Conservation (phyloP, 2,113 vertebrate genomes). For the Triplophysa dalaica region DNA sequence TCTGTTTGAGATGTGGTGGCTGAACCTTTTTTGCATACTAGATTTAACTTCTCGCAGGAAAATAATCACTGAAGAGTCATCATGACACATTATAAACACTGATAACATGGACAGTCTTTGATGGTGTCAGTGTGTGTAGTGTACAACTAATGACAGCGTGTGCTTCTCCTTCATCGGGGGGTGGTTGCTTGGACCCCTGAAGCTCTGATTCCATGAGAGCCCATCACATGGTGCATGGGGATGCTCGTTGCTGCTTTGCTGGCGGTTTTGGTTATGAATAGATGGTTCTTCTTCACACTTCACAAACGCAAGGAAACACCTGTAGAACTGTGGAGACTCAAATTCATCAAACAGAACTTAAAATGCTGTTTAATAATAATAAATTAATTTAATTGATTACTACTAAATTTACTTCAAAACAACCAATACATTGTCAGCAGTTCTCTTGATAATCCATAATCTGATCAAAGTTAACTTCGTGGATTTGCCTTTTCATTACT, state of each 20-base stretch:
- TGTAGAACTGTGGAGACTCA: slow-evolving; percentile 63
- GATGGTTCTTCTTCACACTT: slow-evolving; percentile 60
- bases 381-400: no score
- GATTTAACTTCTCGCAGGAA: no score
- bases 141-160: slow-evolving; percentile 55
- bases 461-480: no score
- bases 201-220: slow-evolving; percentile 22
- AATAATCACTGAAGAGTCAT: background rate
- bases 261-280: slow-evolving; percentile 39
- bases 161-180: slow-evolving; percentile 30
- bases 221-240: slow-evolving; percentile 24
- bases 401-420: no score
- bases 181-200: slow-evolving; percentile 4
- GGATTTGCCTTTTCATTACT: no score
- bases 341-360: background rate
- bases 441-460: no score
- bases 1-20: no score
- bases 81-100: background rate
- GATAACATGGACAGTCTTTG: background rate
- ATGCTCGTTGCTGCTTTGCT: slow-evolving; percentile 51
- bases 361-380: background rate
- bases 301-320: slow-evolving; percentile 66
- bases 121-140: slow-evolving; percentile 58
- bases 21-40: no score
- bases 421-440: no score